A percentile compares a stretch with the other conserved stretches of the same genome.
phyloP scores from a whole-genome alignment of 2,888 invertebrate species.

The Platycnemis pennipes region DNA sequence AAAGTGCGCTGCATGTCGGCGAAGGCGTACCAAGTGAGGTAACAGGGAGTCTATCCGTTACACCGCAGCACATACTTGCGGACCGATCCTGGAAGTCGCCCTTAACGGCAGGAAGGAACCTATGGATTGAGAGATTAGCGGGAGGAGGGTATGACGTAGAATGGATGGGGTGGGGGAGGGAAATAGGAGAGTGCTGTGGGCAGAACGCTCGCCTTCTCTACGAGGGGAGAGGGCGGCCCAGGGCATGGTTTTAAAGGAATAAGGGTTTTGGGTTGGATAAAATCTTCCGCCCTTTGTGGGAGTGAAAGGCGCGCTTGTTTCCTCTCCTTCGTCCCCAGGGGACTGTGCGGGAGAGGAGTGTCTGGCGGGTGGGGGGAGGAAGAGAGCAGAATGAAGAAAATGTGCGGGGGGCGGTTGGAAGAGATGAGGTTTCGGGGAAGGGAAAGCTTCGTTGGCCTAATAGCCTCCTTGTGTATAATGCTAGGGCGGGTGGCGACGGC shows the following conservation, averaged over 20 bases:
- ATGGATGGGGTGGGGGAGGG: background rate
- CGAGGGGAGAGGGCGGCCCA: background rate
- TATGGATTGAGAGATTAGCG: background rate
- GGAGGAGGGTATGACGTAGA: background rate
- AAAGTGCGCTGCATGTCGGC: too few species aligned
- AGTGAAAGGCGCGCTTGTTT: conserved; percentile 25
- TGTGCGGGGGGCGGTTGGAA: background rate
- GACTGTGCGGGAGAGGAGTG: background rate
- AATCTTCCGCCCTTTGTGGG: conserved; percentile 18
- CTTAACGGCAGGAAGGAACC: too few species aligned
- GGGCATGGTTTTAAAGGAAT: conserved; percentile 30
- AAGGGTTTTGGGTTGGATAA: conserved; percentile 31
- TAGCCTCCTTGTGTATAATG: conserved; percentile 36
- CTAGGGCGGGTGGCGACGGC: background rate
- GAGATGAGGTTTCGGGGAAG: conserved; percentile 39
- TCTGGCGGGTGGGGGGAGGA: background rate
- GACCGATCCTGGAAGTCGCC: background rate
- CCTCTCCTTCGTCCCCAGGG: background rate
- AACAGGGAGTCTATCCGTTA: too few species aligned
- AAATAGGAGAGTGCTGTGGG: background rate
- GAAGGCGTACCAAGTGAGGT: too few species aligned
- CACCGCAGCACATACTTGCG: background rate
- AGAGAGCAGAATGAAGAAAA: background rate
- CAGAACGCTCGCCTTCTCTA: background rate
- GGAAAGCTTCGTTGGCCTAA: conserved; percentile 50